These are phyloP conservation scores for Micromys minutus DNA, from an alignment of 2,113 vertebrate species.

Conservation along the genomic window DNA sequence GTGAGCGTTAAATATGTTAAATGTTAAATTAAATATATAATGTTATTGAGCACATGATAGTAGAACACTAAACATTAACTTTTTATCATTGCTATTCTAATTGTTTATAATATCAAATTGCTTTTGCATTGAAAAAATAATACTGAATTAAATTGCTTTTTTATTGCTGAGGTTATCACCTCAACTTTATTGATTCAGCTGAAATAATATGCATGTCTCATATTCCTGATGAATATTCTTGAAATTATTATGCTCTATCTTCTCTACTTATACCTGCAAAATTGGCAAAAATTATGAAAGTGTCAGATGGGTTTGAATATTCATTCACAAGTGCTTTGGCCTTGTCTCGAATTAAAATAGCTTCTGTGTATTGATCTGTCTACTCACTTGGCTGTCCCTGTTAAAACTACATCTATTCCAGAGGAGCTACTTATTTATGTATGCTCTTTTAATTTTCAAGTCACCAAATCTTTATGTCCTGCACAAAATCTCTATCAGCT, in stretches of 20 bases:
- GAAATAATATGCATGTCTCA: background rate
- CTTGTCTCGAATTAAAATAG: conserved; percentile 56
- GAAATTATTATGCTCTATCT: conserved; percentile 61
- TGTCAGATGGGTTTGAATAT: conserved; percentile 73
- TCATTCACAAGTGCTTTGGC: conserved; percentile 56
- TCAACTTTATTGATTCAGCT: conserved; percentile 24
- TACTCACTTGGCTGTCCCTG: background rate
- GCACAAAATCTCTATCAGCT: background rate
- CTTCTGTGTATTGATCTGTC: conserved; percentile 23
- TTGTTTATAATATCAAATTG: conserved; percentile 2
- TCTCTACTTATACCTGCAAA: conserved; percentile 50
- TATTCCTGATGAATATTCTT: conserved; percentile 54
- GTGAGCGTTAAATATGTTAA: background rate
- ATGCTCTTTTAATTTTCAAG: background rate
- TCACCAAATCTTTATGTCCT: background rate
- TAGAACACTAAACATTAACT: background rate
- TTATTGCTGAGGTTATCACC: background rate
- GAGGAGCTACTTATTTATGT: background rate
- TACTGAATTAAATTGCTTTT: background rate
- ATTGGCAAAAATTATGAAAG: conserved; percentile 60
- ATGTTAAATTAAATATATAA: too few relatives aligned
- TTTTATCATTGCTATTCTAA: background rate
- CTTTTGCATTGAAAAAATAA: background rate
- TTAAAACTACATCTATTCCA: background rate
- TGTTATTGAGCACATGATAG: background rate